A percentile compares a stretch with the other conserved stretches of the same genome.
phyloP scores from a whole-genome alignment of 2,797 vertebrate genomes.

The Octomys mimax region DNA sequence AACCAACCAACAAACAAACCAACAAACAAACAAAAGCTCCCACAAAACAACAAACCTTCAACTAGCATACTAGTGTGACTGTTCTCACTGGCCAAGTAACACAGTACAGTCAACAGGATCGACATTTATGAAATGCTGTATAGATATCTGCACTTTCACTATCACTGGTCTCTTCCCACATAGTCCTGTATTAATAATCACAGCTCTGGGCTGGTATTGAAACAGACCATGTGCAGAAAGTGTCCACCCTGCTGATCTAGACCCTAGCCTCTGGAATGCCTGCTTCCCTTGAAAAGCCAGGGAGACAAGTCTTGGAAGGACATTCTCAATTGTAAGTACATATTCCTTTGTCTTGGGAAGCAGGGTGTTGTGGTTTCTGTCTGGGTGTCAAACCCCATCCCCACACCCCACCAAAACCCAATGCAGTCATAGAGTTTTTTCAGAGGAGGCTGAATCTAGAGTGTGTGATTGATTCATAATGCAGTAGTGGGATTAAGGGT shows the following conservation, averaged over 20 bases:
- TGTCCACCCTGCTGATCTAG: fast-evolving
- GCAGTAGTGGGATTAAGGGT: neutral
- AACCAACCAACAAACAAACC: too few species aligned
- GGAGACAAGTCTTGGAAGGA: neutral
- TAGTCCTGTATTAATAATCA: neutral
- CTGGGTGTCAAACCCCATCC: neutral
- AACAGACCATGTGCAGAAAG: neutral
- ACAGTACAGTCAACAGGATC: neutral
- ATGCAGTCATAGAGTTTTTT: neutral
- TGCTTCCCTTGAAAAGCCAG: neutral
- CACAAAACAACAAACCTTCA: neutral
- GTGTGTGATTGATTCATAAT: neutral
- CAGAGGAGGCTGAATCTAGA: too few species aligned
- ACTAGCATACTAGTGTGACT: neutral
- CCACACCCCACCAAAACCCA: neutral
- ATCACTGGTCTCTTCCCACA: neutral
- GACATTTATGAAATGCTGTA: neutral
- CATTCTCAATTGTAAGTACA: neutral
- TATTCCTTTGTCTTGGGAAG: neutral
- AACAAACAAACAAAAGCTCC: neutral
- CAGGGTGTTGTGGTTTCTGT: neutral
- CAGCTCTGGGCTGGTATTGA: neutral
- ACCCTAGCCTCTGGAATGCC: neutral
- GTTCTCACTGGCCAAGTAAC: neutral
- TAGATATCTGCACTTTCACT: neutral